These are phyloP conservation scores for Drosophila neutralis DNA, from an alignment of 2,888 invertebrate genomes.

Conservation along the genomic window DNA sequence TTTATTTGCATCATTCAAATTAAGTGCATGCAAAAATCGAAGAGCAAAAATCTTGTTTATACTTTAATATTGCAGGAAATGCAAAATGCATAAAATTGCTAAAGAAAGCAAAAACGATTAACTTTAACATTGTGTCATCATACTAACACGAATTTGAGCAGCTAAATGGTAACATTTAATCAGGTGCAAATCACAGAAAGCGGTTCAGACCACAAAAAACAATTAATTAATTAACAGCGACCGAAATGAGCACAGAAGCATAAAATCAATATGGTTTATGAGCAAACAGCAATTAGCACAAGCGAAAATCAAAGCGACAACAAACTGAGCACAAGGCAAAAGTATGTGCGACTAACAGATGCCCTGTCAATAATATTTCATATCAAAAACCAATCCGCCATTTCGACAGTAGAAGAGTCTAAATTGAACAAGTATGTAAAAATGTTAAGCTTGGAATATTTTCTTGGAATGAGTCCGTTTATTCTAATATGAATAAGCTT, in stretches of 20 bases:
- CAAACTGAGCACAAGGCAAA: conserved; percentile 6
- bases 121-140: not conserved
- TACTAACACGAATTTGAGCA: not conserved
- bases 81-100: not conserved
- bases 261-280: conserved; percentile 58
- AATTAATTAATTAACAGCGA: conserved; percentile 65
- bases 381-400: not conserved
- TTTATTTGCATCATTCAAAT: not conserved
- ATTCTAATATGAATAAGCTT: not conserved
- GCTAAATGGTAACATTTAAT: conserved; percentile 22
- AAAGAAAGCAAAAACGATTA: not conserved
- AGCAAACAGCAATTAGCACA: conserved; percentile 56
- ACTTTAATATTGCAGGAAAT: too few species aligned
- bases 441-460: not conserved
- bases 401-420: too few species aligned
- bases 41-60: not conserved
- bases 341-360: not conserved
- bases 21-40: too few species aligned
- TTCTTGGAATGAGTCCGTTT: not conserved
- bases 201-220: conserved; percentile 32
- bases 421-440: not conserved
- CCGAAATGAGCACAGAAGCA: conserved; percentile 36
- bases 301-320: conserved; percentile 58
- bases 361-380: not conserved
- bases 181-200: conserved; percentile 7